Evolutionary conservation across 1,140 invertebrate genomes (phyloP).

Genomic region (Thaumetopoea pityocampa): DNA sequence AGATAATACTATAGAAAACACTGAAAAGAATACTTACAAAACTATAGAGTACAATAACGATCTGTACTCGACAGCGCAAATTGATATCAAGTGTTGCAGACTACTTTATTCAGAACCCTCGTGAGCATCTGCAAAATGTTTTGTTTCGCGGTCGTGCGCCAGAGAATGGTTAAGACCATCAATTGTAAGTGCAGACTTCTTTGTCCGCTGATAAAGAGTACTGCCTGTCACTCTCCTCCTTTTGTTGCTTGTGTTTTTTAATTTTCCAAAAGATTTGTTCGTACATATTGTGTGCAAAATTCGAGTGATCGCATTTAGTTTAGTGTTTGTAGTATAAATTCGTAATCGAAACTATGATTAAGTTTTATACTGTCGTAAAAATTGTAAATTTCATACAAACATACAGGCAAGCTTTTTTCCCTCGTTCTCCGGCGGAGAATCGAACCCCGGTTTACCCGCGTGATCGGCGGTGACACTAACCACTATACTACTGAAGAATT

Average conservation of each 20-base stretch:
- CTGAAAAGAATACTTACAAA: background rate
- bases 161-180: constrained; percentile 8
- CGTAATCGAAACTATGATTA: no score
- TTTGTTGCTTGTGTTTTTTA: constrained; percentile 9
- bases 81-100: constrained; percentile 13
- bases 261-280: constrained; percentile 8
- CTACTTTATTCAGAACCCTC: constrained; percentile 12
- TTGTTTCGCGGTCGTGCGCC: constrained; percentile 11
- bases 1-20: constrained; percentile 1
- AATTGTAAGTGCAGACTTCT: constrained; percentile 13
- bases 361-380: background rate
- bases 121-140: constrained; percentile 12
- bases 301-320: constrained; percentile 3
- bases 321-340: background rate
- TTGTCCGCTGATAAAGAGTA: constrained; percentile 13
- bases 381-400: no score
- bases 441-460: no score
- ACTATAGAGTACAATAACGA: constrained; percentile 12
- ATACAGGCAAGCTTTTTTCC: no score
- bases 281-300: background rate
- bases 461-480: no score
- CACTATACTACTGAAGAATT: no score
- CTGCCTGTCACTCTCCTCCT: constrained; percentile 7
- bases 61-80: constrained; percentile 8
- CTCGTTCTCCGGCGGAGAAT: no score